Evolutionary conservation across 2,888 invertebrate genomes (phyloP), one percentile per base, ranked within the genome.

Genomic region (Lasioglossum leucozonium): DNA sequence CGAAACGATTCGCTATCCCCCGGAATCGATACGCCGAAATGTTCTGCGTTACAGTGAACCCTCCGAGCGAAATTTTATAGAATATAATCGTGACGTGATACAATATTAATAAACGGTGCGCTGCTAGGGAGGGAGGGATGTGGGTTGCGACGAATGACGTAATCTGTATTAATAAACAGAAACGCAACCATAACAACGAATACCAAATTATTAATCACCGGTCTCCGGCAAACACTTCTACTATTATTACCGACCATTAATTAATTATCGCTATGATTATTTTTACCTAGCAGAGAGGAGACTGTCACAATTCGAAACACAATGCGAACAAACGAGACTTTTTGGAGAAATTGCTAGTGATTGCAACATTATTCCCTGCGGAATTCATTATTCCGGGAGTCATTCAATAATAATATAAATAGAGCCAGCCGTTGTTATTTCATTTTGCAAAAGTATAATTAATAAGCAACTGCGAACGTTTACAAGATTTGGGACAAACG

Each of bases 81-180:
- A n/a, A 67, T 67, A 40, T 67, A 67, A 67, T 67, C 34, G 67
- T 22, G 34, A 22, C n/a, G 37, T 11, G 67, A n/a, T 67, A 37
- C 67, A n/a, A 37, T 67, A 67, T 37, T 37, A 67, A 67, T 40
- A 37, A 67, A 10, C 37, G 67, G 26, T 26, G 13, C 34, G 13
- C 13, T 22, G 8, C 0, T n/a, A 11, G 6, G 13, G 34, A 6
- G 30, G 16, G 30, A 4, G 62, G 8, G 6, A 13, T 5, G 16
- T 1, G 30, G 10, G 18, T 34, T 22, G 18, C 65, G 34, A 65
- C 34, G 65, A 65, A 65, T 65, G 65, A 65, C 65, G 65, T 65
- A 65, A 65, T 65, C 30, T 67, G 22, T 67, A 67, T 67, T 67
- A 67, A 67, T 67, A 37, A 67, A 67, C 37, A 37, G 67, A 67